These are phyloP conservation scores for Climacteris rufus DNA, from an alignment of 2,113 vertebrate genomes.

Conservation along the genomic window DNA sequence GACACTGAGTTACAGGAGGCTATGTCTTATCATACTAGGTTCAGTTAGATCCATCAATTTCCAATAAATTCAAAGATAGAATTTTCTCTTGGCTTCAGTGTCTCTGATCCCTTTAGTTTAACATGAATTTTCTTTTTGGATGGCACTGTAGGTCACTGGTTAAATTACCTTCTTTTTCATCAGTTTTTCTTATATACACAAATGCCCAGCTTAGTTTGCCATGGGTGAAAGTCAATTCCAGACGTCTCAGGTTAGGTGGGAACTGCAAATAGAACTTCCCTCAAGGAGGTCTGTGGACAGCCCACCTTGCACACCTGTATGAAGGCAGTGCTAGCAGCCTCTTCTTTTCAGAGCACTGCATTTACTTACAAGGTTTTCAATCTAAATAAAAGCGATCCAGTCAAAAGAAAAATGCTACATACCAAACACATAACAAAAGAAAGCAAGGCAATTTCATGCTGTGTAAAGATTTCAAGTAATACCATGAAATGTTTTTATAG, in stretches of 20 bases:
- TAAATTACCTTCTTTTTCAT: not conserved
- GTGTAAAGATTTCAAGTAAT: not conserved
- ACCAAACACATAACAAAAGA: not conserved
- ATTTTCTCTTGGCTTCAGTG: not conserved
- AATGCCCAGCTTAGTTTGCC: not conserved
- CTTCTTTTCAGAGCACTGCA: not conserved
- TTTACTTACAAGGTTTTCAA: not conserved
- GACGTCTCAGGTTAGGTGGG: not conserved
- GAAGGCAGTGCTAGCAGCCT: not conserved
- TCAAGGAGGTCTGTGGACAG: not conserved
- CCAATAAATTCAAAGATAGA: not conserved
- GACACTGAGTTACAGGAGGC: not conserved
- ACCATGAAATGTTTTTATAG: not conserved
- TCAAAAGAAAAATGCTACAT: not conserved
- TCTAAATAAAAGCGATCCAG: not conserved
- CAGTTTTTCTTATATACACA: not conserved
- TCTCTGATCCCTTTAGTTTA: not conserved
- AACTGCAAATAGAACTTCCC: not conserved
- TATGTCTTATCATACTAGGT: not conserved
- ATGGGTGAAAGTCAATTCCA: not conserved
- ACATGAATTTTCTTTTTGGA: not conserved
- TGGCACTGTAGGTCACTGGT: not conserved
- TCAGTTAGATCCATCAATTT: not conserved
- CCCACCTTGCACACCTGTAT: not conserved
- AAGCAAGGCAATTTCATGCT: constrained; percentile 24